phyloP scores from a whole-genome alignment of 2,113 vertebrate species.

The Thomomys bottae region DNA sequence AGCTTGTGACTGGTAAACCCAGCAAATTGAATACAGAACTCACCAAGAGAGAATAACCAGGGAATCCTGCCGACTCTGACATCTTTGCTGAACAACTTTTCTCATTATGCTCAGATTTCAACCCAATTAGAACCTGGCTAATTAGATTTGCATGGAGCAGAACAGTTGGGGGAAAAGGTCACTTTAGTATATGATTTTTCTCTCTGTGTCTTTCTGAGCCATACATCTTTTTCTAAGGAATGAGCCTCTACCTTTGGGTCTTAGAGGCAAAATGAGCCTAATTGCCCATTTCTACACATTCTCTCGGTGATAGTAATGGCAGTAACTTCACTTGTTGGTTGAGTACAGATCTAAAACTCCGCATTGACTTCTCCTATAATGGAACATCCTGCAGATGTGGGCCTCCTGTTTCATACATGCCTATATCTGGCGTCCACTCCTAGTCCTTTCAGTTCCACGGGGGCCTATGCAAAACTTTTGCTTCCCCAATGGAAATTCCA shows the following conservation, averaged over 20 bases:
- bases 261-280: slow-evolving; percentile 59
- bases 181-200: slow-evolving; percentile 40
- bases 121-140: slow-evolving; percentile 32
- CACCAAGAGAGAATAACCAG: not conserved
- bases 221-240: slow-evolving; percentile 59
- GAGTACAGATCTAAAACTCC: not conserved
- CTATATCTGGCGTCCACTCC: too few relatives aligned
- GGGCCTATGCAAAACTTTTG: not conserved
- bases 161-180: slow-evolving; percentile 42
- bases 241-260: slow-evolving; percentile 41
- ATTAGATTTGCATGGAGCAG: not conserved
- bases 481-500: not conserved
- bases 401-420: not conserved
- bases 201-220: slow-evolving; percentile 54
- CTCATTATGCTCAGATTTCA: not conserved
- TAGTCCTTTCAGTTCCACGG: fast-evolving
- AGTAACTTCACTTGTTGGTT: not conserved
- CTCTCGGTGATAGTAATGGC: not conserved
- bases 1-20: slow-evolving; percentile 23
- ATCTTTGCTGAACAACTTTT: not conserved
- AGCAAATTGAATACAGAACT: not conserved
- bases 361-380: fast-evolving
- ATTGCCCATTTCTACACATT: slow-evolving; percentile 59
- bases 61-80: not conserved
- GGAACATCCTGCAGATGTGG: fast-evolving